Base-by-base conservation (phyloP, 2,797 vertebrate species). In the Macrochelys suwanniensis region DNA sequence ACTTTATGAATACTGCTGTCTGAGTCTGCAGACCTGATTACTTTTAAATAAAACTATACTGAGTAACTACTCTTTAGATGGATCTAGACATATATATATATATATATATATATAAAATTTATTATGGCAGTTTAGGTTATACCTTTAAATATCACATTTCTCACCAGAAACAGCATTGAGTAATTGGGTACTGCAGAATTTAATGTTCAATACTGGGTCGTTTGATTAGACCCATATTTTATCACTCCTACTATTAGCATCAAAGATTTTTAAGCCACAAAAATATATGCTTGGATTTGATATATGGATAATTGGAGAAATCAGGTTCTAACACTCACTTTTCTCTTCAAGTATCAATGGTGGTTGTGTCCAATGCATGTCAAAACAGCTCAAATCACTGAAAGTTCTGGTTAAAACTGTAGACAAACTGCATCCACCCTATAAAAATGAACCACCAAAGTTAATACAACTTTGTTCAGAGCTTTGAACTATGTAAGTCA, bases 151-250 rank as follows among this genome's bases (percentile, higher is more conserved):
- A 97, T 93, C 92, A 80, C 89, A 97, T 96, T 97, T 97, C 91
- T 97, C 93, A 95, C 92, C 85, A 94, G 95, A 97, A 98, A 92
- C 94, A 97, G 90, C 96, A 82, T 76, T 97, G 97, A 97, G 92
- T 97, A 97, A 97, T 97, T 97, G 93, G 59, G 45, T 95, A 95
- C 96, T 96, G 80, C 74, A 79, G 93, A 93, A 84, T 95, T 96
- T 96, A 93, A 92, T 95, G 89, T 94, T 96, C 92, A 94, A 80
- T 96, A 96, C 89, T 96, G 96, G 97, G 92, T 97, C 96, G 91
- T 97, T 98, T 97, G 97, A 97, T 98, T 96, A 97, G 97, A 96
- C 86, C 78, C 89, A 84, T 97, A 97, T 98, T 98, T 97, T 97
- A 96, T 97, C 94, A 80, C 82, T 96, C 82, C 78, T 87, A 57